Conservation (phyloP, 2,888 invertebrate species). For the Dicyrtoma fusca region DNA sequence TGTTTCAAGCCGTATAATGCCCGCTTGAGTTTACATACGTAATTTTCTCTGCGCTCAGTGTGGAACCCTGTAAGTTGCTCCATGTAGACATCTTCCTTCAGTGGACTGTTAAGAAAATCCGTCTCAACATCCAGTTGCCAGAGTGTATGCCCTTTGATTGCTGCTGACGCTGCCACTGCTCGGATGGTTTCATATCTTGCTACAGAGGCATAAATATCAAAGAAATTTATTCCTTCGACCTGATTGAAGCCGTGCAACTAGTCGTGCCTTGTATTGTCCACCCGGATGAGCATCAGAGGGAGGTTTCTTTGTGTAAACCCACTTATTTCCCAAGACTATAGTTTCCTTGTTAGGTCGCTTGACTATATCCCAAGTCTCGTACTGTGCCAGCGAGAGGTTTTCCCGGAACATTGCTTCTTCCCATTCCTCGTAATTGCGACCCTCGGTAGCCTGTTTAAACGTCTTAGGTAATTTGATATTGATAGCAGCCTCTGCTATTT, state of each 20-base stretch:
- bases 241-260: constrained; percentile 30
- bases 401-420: not conserved
- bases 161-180: constrained; percentile 33
- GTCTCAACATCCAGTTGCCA: constrained; percentile 36
- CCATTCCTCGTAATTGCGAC: no score
- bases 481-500: no score
- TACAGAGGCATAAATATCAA: constrained; percentile 36
- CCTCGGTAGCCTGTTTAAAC: not conserved
- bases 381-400: not conserved
- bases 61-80: no score
- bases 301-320: no score
- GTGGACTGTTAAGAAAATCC: constrained; percentile 34
- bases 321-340: no score
- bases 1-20: no score
- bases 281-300: no score
- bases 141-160: not conserved
- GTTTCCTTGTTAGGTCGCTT: not conserved
- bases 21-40: no score
- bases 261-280: no score
- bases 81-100: no score
- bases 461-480: not conserved
- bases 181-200: no score
- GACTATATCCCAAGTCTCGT: not conserved
- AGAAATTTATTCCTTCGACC: constrained; percentile 19
- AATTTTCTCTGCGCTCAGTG: no score